These are phyloP conservation scores for Macaca fascicularis DNA, from an alignment of 2,113 vertebrate species.

Conservation along the genomic window T2T-MFA8v1.1 NC_088381.1:22059501-22060000, in stretches of 20 bases:
- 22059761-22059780: too few relatives aligned
- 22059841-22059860: not conserved
- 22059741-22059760: not conserved
- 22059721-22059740: not conserved
- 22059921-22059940: not conserved
- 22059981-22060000: not conserved
- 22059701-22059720: conserved; percentile 6
- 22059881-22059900: not conserved
- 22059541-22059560: not conserved
- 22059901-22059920: not conserved
- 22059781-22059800: not conserved
- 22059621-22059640: conserved; percentile 9
- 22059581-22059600: not conserved
- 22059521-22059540: not conserved
- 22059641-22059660: not conserved
- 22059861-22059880: not conserved
- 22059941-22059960: not conserved
- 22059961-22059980: conserved; percentile 11
- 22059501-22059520: not conserved
- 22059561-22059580: not conserved
- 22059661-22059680: not conserved
- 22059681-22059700: conserved; percentile 18
- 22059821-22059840: not conserved
- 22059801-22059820: conserved; percentile 15
- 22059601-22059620: not conserved